phyloP scores from a whole-genome alignment of 2,113 vertebrate genomes.

The Dinomys branickii region DNA sequence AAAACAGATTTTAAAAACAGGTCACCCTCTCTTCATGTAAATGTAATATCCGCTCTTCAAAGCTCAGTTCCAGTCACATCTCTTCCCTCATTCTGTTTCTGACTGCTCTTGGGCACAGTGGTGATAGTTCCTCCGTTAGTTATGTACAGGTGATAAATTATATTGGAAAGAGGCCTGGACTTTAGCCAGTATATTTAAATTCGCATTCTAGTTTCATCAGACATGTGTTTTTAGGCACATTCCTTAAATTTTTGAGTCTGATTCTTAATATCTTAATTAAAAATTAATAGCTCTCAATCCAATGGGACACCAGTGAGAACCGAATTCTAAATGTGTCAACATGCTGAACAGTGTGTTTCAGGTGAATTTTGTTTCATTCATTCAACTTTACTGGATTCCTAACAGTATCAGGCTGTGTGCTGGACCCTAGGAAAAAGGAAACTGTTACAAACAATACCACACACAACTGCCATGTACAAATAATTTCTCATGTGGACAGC shows the following conservation, averaged over 20 bases:
- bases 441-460: neutral
- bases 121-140: neutral
- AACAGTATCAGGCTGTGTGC: neutral
- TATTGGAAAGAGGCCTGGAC: neutral
- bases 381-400: neutral
- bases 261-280: conserved; percentile 7
- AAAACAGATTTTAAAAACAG: conserved; percentile 10
- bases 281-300: neutral
- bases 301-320: neutral
- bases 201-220: conserved; percentile 5
- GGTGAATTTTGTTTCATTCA: neutral
- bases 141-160: neutral
- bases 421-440: neutral
- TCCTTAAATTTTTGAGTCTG: conserved; percentile 37
- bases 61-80: neutral
- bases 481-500: neutral
- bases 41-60: neutral
- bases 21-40: neutral
- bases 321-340: conserved; percentile 30
- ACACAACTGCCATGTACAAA: neutral
- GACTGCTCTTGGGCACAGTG: neutral
- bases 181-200: conserved; percentile 18
- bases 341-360: neutral
- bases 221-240: neutral
- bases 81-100: conserved; percentile 13